phyloP scores from a whole-genome alignment of 2,797 vertebrate genomes.

The Brachyrhaphis roseni region DNA sequence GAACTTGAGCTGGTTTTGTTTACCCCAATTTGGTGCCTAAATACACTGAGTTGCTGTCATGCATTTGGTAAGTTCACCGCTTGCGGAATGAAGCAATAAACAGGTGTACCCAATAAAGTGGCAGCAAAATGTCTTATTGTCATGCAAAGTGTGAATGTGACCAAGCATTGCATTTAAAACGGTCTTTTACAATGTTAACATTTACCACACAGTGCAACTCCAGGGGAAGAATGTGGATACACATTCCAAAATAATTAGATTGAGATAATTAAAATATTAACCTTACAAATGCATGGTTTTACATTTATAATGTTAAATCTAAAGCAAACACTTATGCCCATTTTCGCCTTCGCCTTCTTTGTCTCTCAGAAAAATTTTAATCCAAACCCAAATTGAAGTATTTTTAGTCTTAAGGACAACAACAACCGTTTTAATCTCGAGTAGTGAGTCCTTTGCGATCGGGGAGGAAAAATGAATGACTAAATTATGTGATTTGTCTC shows the following conservation, averaged over 20 bases:
- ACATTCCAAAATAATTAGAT: not conserved
- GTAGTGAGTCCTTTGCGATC: not conserved
- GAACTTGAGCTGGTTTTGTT: not conserved
- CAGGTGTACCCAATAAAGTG: not conserved
- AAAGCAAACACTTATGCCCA: not conserved
- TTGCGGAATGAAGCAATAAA: not conserved
- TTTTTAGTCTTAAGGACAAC: not conserved
- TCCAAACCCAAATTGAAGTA: not conserved
- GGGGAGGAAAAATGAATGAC: not conserved
- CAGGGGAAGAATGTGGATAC: not conserved
- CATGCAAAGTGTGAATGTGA: not conserved
- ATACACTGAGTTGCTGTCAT: not conserved
- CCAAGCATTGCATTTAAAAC: not conserved
- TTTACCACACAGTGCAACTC: not conserved
- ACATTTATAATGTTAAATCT: not conserved
- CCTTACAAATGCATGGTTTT: not conserved
- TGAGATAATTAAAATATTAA: not conserved
- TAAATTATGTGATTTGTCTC: not conserved
- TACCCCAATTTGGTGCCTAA: not conserved
- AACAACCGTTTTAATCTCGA: not conserved
- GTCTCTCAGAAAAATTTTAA: not conserved
- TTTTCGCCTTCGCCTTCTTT: not conserved
- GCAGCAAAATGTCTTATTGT: not conserved
- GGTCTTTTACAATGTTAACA: not conserved
- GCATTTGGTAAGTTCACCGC: not conserved